A percentile compares a stretch with the other conserved stretches of the same genome.
Conservation (phyloP, 2,797 vertebrate species). For the Sebastes taczanowskii region DNA sequence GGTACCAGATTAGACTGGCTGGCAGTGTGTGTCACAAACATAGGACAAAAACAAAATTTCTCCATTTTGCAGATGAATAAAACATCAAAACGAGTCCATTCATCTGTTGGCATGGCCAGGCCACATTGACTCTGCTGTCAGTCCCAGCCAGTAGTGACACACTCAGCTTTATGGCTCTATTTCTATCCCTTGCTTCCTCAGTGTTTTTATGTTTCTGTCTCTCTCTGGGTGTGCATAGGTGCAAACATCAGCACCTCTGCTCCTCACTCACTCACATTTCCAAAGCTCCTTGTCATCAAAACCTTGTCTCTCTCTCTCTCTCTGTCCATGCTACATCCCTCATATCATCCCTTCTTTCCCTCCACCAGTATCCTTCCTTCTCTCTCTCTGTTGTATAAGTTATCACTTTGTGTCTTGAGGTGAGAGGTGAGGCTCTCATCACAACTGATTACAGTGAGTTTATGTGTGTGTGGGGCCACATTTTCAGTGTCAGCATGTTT, state of each 20-base stretch:
- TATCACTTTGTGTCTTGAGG: constrained; percentile 14
- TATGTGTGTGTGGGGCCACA: neutral
- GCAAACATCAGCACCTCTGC: constrained; percentile 60
- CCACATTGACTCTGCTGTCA: constrained; percentile 13
- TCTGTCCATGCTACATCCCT: constrained; percentile 2
- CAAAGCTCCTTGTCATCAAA: constrained; percentile 57
- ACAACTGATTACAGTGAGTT: neutral
- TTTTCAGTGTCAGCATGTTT: constrained; percentile 28
- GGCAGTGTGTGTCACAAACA: neutral
- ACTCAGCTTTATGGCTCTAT: constrained; percentile 25
- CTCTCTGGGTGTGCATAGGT: constrained; percentile 28
- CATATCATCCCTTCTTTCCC: neutral
- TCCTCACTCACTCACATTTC: constrained; percentile 28
- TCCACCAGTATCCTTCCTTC: constrained; percentile 3
- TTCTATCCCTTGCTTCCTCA: constrained; percentile 17
- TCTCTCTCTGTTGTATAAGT: neutral
- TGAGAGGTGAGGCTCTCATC: constrained; percentile 18
- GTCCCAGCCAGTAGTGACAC: neutral
- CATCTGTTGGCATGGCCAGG: constrained; percentile 6
- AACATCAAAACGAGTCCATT: constrained; percentile 31
- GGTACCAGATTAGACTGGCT: neutral
- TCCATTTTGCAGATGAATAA: constrained; percentile 17
- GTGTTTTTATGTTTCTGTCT: neutral
- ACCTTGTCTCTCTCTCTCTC: neutral
- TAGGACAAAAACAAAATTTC: neutral